Evolutionary conservation across 1,140 invertebrate genomes (phyloP), one percentile per base, ranked within the genome.

Genomic region (Solenopsis invicta): DNA sequence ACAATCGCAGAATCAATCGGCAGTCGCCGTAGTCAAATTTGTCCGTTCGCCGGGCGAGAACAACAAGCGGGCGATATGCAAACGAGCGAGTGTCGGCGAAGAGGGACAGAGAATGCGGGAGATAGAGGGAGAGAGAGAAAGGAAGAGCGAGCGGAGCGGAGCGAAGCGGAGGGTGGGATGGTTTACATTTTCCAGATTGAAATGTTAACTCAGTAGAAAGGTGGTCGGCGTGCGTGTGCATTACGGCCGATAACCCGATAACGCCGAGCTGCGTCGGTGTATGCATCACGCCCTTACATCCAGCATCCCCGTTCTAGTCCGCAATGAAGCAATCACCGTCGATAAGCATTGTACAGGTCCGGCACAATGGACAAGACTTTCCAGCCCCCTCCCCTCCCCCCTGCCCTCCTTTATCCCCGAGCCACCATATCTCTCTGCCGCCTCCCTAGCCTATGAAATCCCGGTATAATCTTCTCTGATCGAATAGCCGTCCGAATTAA

Each of bases 311-410:
- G 77, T 87, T 87, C 67, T 61, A 87, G 78, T 87, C 71, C 74
- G 78, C 89, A 86, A 85, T 85, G 88, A 78, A 89, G 85, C 85
- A 90, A 91, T 91, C 90, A 84, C 89, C 84, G 87, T 91, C 90
- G 89, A 91, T 91, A 90, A 90, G 87, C 89, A 90, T 91, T 91
- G 88, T 90, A 75, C 72, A 66, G 50, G 52, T 82, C 85, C 80
- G 71, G 72, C 72, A 89, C 90, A 91, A 90, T 91, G 87, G 90
- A 86, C 90, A 91, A 89, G 88, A 91, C 88, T 91, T 91, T 91
- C 87, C 82, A 91, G 71, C 81, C 76, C 13, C 54, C 48, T 45
- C n/a, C 3, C 29, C 80, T 29, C 66, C 6, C 37, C 66, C 21
- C 52, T 18, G 10, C 62, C 82, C 61, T 16, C 69, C 52, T 56